Conservation (phyloP, 2,888 invertebrate genomes). For the Archips xylosteana region DNA sequence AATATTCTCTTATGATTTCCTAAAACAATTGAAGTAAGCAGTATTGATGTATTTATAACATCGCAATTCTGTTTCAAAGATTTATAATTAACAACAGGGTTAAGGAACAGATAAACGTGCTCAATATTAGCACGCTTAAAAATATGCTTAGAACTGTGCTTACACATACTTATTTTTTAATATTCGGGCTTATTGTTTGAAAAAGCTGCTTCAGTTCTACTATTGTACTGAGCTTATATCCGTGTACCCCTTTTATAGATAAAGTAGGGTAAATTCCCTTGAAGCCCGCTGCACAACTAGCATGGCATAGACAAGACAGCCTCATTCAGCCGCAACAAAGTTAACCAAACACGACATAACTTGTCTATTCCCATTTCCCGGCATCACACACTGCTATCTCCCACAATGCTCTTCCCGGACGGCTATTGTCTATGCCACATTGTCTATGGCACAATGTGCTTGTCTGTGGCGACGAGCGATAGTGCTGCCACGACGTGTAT, state of each 20-base stretch:
- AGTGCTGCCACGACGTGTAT: constrained; percentile 51
- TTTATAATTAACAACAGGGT: too few relatives aligned
- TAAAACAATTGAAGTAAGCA: too few relatives aligned
- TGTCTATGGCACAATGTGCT: constrained; percentile 42
- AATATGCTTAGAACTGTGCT: too few relatives aligned
- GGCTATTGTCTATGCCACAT: constrained; percentile 38
- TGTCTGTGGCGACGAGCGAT: constrained; percentile 59
- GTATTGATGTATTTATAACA: too few relatives aligned
- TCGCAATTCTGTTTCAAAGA: too few relatives aligned
- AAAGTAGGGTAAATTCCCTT: not conserved
- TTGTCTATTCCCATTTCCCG: constrained; percentile 41
- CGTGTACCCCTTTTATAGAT: not conserved
- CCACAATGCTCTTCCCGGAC: constrained; percentile 26
- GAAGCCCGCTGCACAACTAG: constrained; percentile 5
- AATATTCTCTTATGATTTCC: too few relatives aligned
- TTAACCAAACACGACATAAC: constrained; percentile 37
- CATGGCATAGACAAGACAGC: constrained; percentile 26
- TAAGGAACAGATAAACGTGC: too few relatives aligned
- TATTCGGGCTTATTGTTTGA: too few relatives aligned
- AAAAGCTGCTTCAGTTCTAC: not conserved
- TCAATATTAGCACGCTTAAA: too few relatives aligned
- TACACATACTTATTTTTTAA: too few relatives aligned
- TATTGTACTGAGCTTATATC: too few relatives aligned
- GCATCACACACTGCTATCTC: constrained; percentile 38
- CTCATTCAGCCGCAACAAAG: constrained; percentile 33